Evolutionary conservation across 2,888 invertebrate genomes (phyloP).

Genomic region (Sylvicola cinctus): DNA sequence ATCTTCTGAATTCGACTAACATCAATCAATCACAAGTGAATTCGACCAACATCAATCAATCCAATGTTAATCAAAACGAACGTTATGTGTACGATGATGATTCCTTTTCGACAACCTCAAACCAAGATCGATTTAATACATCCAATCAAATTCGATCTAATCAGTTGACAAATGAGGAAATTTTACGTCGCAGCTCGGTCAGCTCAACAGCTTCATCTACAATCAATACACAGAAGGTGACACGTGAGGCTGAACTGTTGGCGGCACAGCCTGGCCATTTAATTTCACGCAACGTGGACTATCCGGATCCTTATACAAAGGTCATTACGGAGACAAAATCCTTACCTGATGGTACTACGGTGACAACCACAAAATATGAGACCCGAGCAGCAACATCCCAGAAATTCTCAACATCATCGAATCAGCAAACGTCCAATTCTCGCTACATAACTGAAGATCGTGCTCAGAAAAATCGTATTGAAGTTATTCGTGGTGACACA

Average conservation of each 20-base stretch:
- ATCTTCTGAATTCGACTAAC: neutral
- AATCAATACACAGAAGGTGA: neutral
- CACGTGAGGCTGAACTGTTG: conserved; percentile 17
- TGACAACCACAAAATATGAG: conserved; percentile 47
- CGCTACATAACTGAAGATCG: conserved; percentile 8
- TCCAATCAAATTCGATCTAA: neutral
- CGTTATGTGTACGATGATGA: neutral
- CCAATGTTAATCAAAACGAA: neutral
- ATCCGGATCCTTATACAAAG: conserved; percentile 43
- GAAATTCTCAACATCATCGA: conserved; percentile 8
- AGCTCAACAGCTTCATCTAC: conserved; percentile 1
- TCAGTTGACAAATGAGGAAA: neutral
- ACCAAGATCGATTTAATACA: no score
- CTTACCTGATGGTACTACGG: conserved; percentile 41
- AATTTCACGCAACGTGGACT: conserved; percentile 34
- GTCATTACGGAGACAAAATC: conserved; percentile 44
- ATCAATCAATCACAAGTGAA: neutral
- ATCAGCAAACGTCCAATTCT: conserved; percentile 6
- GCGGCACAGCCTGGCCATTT: conserved; percentile 27
- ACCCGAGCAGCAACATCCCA: conserved; percentile 22
- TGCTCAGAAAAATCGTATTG: conserved; percentile 6
- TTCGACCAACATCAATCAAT: neutral
- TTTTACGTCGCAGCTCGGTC: neutral
- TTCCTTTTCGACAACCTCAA: no score
- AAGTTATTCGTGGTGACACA: conserved; percentile 1